These are phyloP conservation scores for Barnardius zonarius DNA, from an alignment of 2,113 vertebrate genomes.

Conservation along the genomic window DNA sequence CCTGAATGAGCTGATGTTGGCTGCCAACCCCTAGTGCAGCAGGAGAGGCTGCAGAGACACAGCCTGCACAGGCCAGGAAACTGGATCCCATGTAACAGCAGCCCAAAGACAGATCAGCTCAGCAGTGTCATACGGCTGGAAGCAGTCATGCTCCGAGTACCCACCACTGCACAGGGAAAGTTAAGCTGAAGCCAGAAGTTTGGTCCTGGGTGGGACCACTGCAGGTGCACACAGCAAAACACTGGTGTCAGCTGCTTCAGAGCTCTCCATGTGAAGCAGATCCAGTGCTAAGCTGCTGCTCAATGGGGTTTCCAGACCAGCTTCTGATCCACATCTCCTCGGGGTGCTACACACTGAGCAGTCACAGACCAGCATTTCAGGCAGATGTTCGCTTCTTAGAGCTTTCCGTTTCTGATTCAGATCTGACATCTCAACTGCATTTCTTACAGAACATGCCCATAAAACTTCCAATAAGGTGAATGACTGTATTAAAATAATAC, in stretches of 20 bases:
- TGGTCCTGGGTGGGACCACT: not conserved
- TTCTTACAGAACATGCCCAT: not conserved
- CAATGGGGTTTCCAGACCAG: not conserved
- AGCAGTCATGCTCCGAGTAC: accelerated
- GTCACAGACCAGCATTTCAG: not conserved
- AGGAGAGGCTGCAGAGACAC: not conserved
- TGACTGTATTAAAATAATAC: not conserved
- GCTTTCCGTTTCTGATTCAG: not conserved
- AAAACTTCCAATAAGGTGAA: not conserved
- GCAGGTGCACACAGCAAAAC: not conserved
- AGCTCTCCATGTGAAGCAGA: not conserved
- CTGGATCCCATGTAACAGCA: not conserved
- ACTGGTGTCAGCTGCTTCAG: not conserved
- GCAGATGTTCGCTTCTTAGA: not conserved
- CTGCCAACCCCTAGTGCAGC: not conserved
- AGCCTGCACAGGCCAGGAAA: accelerated
- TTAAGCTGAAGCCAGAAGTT: not conserved
- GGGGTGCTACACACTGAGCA: accelerated
- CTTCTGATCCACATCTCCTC: not conserved
- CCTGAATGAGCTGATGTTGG: not conserved
- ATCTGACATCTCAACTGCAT: not conserved
- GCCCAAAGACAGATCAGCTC: not conserved
- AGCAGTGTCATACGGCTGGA: accelerated
- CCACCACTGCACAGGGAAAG: not conserved
- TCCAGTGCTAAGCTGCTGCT: not conserved